Conservation (phyloP, 2,888 invertebrate species). For the Mellilla xanthometata region DNA sequence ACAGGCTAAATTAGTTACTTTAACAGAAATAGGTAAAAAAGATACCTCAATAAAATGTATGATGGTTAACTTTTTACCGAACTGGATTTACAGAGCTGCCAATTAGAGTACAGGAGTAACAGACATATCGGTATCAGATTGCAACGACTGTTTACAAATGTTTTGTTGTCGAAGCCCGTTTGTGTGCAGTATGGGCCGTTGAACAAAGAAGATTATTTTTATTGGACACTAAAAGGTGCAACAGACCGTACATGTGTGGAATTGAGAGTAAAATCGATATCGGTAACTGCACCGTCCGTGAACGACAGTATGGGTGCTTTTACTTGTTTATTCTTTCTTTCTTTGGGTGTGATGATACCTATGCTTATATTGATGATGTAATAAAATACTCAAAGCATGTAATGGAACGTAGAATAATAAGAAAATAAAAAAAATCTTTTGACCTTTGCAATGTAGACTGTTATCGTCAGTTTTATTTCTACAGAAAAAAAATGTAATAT, state of each 20-base stretch:
- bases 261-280: constrained; percentile 67
- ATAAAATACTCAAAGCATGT: too few species aligned
- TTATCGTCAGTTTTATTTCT: too few species aligned
- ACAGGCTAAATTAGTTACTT: too few species aligned
- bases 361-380: too few species aligned
- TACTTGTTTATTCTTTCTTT: not conserved
- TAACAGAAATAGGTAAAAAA: too few species aligned
- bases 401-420: too few species aligned
- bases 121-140: constrained; percentile 53
- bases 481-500: too few species aligned
- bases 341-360: too few species aligned
- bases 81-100: constrained; percentile 23
- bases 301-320: constrained; percentile 8
- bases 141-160: constrained; percentile 51
- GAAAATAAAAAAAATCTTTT: too few species aligned
- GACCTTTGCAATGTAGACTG: too few species aligned
- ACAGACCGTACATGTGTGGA: constrained; percentile 65
- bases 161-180: constrained; percentile 58
- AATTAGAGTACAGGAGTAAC: constrained; percentile 46
- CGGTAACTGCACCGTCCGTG: not conserved
- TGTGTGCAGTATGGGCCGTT: constrained; percentile 54
- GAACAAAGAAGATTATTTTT: constrained; percentile 79
- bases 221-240: constrained; percentile 74
- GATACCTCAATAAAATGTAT: too few species aligned
- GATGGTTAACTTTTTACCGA: not conserved